Percentiles rank a stretch among this genome's conserved stretches.
phyloP scores from a whole-genome alignment of 2,797 vertebrate genomes.

The Pangasius krempfi region DNA sequence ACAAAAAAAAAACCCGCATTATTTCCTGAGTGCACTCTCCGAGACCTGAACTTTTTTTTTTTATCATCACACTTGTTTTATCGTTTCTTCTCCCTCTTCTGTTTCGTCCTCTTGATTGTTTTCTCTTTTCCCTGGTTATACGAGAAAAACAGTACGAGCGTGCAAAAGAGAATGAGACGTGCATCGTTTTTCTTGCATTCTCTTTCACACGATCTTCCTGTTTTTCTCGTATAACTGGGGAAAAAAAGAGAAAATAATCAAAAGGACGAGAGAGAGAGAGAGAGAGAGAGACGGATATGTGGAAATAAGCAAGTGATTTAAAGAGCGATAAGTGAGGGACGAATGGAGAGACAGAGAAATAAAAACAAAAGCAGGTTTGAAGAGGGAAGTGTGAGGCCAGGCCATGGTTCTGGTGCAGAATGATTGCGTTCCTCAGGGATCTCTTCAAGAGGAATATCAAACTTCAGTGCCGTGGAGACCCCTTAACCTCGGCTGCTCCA shows the following conservation, averaged over 20 bases:
- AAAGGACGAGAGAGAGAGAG: background rate
- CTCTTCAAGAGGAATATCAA: conserved; percentile 56
- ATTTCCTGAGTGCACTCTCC: background rate
- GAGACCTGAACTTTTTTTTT: background rate
- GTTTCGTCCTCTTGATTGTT: no score
- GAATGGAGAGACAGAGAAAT: conserved; percentile 13
- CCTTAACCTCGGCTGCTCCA: conserved; percentile 42
- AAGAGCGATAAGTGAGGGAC: conserved; percentile 17
- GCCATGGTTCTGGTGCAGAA: conserved; percentile 9
- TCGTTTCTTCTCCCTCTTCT: background rate
- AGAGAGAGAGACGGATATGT: background rate
- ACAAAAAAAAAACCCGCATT: background rate
- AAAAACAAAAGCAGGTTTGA: conserved; percentile 22
- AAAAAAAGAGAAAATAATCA: background rate
- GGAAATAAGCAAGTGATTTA: conserved; percentile 21
- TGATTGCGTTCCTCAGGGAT: conserved; percentile 54
- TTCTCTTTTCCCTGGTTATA: background rate
- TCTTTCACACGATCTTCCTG: background rate
- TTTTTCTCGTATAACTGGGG: conserved; percentile 5
- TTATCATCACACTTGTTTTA: background rate
- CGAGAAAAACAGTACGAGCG: conserved; percentile 14
- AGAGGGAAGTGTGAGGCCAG: conserved; percentile 15
- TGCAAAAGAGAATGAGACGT: background rate
- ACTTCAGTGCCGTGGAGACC: conserved; percentile 56
- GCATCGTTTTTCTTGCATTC: background rate